Base-by-base conservation (phyloP, 2,888 invertebrate genomes). In the Rotaria macrura region DNA sequence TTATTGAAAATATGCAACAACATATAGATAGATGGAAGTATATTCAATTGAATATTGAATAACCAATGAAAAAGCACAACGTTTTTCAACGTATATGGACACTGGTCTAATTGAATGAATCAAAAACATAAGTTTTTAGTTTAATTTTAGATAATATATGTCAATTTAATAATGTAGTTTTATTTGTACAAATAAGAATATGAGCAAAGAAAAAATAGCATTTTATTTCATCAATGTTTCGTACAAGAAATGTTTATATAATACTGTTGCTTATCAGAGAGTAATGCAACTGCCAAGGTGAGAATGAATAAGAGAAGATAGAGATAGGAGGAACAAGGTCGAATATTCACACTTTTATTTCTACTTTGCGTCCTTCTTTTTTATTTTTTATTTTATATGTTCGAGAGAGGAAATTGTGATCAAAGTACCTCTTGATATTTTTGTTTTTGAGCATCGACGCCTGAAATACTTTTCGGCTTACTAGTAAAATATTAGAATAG, bases 271-370 rank as follows among this genome's bases (percentile, higher is more conserved):
- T 65, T 65, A 65, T 65, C 65, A n/a, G 29, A 65, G 65, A 29
- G 65, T 65, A 65, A 65, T 65, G 29, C 65, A 65, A 34, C 29
- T 65, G 65, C 4, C 65, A 65, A 65, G 65, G 65, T 65, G 65
- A 65, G 65, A 65, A 65, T 65, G 65, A 65, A 65, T 65, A 34
- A 65, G 65, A 65, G 65, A 65, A 34, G 65, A 34, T 65, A 65
- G 65, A 65, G 34, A 65, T 65, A 65, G 65, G 34, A 65, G 34
- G 34, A 34, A 65, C 65, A 65, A 65, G 65, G 65, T 65, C 65
- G 65, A 65, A 29, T 34, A 65, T 65, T 65, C 29, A 65, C 17
- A 65, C 34, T 65, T 57, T 49, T 23, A 54, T 54, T 54, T 54
- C 23, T 54, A 7, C 54, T 5, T 34, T 65, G 34, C 34, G 34